Evolutionary conservation across 1,140 invertebrate genomes (phyloP), one percentile per base, ranked within the genome.

Genomic region (Arctopsyche grandis): DNA sequence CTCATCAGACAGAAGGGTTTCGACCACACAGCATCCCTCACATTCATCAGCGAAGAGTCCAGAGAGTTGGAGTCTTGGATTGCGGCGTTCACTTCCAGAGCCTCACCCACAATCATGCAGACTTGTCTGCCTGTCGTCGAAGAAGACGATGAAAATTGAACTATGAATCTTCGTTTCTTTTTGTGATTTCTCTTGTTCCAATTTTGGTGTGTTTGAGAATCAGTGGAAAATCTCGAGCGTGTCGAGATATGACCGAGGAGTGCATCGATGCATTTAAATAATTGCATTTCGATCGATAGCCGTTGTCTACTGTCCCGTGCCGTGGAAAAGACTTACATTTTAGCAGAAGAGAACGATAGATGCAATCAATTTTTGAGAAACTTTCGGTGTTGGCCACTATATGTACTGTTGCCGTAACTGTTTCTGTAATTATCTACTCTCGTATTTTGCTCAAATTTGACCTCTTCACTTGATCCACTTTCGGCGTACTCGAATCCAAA

Each of bases 1-100:
- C 85, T 89, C 26, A 86, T 92, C 0, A 80, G 91, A 21, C 91
- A 92, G 83, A 91, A 90, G 77, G 91, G 90, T 7, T 91, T 90
- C 84, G 92, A 92, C 76, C 89, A 90, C 9, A 89, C 91, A 1
- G 87, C 91, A 69, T 89, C 89, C 0, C 85, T 92, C 4, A 92
- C 90, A 58, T 92, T 93, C 83, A 80, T 91, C 77, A 87, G 90
- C 71, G 89, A 90, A 58, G 88, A 89, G 22, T 87, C 89, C 48
- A 85, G 90, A 52, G 91, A 92, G 16, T 83, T 92, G 66, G 91
- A 92, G 7, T 88, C 90, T 14, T 93, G 91, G 91, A 84, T 92
- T 16, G 85, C 88, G 0, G 91, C 91, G 3, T 92, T 92, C 84
- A 91, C 90, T 9, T 87, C 89, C 4, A 83, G 88, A 24, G 84